These are phyloP conservation scores for Nematolebias whitei DNA, from an alignment of 2,113 vertebrate genomes.

Conservation along the genomic window DNA sequence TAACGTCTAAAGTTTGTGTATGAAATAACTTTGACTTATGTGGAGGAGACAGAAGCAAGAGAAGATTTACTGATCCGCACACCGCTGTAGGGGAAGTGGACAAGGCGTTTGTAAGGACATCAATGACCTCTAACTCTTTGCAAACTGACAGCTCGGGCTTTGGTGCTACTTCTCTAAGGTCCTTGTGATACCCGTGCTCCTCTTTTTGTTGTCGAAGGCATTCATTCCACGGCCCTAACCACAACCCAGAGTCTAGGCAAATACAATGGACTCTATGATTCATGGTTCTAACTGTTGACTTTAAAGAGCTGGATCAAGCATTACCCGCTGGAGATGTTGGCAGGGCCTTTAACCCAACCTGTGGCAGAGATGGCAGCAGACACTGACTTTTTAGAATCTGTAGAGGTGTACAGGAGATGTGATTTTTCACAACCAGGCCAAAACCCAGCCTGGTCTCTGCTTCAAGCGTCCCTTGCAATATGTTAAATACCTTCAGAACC, in stretches of 20 bases:
- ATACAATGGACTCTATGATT: conserved; percentile 70
- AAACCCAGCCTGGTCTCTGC: conserved; percentile 57
- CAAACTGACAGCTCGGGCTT: conserved; percentile 71
- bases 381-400: conserved; percentile 65
- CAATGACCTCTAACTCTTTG: conserved; percentile 76
- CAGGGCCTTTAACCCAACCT: conserved; percentile 44
- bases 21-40: conserved; percentile 41
- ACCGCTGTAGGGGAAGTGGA: conserved; percentile 42
- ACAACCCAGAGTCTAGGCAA: conserved; percentile 63
- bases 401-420: conserved; percentile 64
- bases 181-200: conserved; percentile 62
- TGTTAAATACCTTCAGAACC: conserved; percentile 75
- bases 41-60: conserved; percentile 16
- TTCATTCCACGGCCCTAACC: conserved; percentile 53
- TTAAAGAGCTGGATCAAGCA: conserved; percentile 47
- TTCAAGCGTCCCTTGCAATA: conserved; percentile 44
- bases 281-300: conserved; percentile 66
- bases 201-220: conserved; percentile 60
- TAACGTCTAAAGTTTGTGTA: conserved; percentile 35
- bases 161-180: conserved; percentile 75
- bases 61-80: conserved; percentile 24
- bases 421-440: conserved; percentile 78
- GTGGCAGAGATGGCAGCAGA: conserved; percentile 57
- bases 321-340: conserved; percentile 50
- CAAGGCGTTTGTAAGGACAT: conserved; percentile 71